These are phyloP conservation scores for Maniola hyperantus DNA, from an alignment of 2,888 invertebrate genomes.

Conservation along the genomic window DNA sequence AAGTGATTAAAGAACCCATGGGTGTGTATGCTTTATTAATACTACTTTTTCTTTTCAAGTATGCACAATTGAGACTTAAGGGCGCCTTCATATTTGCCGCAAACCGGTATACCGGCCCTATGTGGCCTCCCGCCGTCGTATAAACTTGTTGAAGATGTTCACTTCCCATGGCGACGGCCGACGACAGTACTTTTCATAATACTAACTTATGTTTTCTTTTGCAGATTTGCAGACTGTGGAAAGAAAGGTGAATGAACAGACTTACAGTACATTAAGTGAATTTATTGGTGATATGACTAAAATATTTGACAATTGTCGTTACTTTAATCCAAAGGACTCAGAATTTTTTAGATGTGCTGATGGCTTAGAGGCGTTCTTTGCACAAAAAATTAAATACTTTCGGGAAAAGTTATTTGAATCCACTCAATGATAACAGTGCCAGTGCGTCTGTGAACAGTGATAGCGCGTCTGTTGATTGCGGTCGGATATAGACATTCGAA, in stretches of 20 bases:
- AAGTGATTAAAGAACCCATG: conserved; percentile 97
- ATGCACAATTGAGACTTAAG: too few relatives aligned
- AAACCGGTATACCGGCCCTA: too few relatives aligned
- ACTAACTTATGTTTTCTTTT: conserved; percentile 38
- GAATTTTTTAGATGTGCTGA: conserved; percentile 98
- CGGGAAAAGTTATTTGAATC: conserved; percentile 91
- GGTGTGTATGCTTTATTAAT: conserved; percentile 82
- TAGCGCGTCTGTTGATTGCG: background rate
- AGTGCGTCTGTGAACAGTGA: conserved; percentile 54
- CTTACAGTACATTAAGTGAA: conserved; percentile 94
- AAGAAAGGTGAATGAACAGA: conserved; percentile 90
- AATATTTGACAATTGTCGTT: conserved; percentile 99
- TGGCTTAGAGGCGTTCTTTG: conserved; percentile 96
- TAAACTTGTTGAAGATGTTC: background rate
- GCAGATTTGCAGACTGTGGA: conserved; percentile 97
- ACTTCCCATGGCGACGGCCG: background rate
- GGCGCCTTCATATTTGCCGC: too few relatives aligned
- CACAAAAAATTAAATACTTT: conserved; percentile 94
- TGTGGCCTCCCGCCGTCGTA: too few relatives aligned
- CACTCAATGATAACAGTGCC: conserved; percentile 72
- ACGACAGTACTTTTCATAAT: background rate
- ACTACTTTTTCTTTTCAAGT: background rate
- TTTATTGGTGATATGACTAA: conserved; percentile 99
- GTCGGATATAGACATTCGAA: conserved; percentile 40
- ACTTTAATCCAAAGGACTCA: conserved; percentile 97